These are phyloP conservation scores for Eulacestoma nigropectus DNA, from an alignment of 2,113 vertebrate species.

Conservation along the genomic window DNA sequence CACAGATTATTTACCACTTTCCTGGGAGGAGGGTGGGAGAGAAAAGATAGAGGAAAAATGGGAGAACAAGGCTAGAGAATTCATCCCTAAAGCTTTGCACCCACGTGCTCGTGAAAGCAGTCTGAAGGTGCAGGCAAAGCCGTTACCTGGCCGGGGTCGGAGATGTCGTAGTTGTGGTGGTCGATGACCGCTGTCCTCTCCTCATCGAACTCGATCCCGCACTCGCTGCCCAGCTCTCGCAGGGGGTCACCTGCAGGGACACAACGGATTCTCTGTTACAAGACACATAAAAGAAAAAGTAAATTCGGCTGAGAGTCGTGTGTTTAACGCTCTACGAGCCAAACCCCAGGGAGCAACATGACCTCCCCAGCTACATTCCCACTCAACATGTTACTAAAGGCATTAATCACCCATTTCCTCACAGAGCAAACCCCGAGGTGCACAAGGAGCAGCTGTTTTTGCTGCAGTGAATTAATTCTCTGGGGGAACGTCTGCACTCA, in stretches of 20 bases:
- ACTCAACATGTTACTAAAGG: neutral
- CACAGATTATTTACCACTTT: neutral
- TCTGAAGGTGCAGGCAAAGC: neutral
- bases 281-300: rapidly evolving
- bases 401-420: neutral
- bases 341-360: neutral
- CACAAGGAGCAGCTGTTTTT: neutral
- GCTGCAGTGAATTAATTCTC: rapidly evolving
- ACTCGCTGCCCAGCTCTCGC: constrained; percentile 95
- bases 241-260: constrained; percentile 85
- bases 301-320: neutral
- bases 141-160: constrained; percentile 88
- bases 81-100: neutral
- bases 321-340: rapidly evolving
- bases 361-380: neutral
- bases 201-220: constrained; percentile 98
- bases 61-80: neutral
- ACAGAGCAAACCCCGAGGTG: neutral
- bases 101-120: rapidly evolving
- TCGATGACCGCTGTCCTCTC: constrained; percentile 95
- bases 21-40: neutral
- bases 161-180: constrained; percentile 93
- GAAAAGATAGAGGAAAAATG: neutral
- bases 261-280: rapidly evolving
- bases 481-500: constrained; percentile 31